Evolutionary conservation across 1,140 invertebrate genomes (phyloP).

Genomic region (Bombus sylvicola): DNA sequence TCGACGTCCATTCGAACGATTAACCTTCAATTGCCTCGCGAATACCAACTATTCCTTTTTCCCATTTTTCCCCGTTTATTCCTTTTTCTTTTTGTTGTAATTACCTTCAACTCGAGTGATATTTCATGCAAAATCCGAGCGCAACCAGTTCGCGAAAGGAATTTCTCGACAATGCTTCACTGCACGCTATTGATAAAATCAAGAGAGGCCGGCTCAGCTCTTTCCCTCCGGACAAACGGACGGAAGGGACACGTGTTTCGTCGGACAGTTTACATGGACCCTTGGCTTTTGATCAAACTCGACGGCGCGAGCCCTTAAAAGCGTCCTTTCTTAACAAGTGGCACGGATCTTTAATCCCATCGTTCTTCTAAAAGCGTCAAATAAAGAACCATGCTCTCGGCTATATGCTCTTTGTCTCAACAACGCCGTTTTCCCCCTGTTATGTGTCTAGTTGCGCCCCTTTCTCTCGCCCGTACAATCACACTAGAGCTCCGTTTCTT

Average conservation of each 20-base stretch:
- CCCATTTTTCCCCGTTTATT: background rate
- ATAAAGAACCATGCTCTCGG: conserved; percentile 49
- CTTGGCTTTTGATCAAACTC: conserved; percentile 38
- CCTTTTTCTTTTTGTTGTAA: conserved; percentile 1
- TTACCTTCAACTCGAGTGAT: conserved; percentile 3
- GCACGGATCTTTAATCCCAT: conserved; percentile 55
- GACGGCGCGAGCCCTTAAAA: conserved; percentile 12
- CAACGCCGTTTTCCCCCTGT: conserved; percentile 39
- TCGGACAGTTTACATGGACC: conserved; percentile 3
- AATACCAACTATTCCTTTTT: background rate
- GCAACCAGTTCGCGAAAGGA: background rate
- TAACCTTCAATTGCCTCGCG: background rate
- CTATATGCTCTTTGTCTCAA: conserved; percentile 44
- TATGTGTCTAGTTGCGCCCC: conserved; percentile 53
- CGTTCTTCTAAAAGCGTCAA: conserved; percentile 32
- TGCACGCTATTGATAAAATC: background rate
- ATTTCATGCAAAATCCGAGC: background rate
- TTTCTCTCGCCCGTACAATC: conserved; percentile 40
- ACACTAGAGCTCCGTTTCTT: conserved; percentile 54
- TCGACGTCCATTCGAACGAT: background rate
- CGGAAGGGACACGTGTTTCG: background rate
- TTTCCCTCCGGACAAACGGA: no score
- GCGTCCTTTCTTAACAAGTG: conserved; percentile 36
- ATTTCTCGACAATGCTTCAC: background rate
- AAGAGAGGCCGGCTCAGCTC: background rate